Base-by-base conservation (phyloP, 2,797 vertebrate genomes). In the Distichodus sexfasciatus region DNA sequence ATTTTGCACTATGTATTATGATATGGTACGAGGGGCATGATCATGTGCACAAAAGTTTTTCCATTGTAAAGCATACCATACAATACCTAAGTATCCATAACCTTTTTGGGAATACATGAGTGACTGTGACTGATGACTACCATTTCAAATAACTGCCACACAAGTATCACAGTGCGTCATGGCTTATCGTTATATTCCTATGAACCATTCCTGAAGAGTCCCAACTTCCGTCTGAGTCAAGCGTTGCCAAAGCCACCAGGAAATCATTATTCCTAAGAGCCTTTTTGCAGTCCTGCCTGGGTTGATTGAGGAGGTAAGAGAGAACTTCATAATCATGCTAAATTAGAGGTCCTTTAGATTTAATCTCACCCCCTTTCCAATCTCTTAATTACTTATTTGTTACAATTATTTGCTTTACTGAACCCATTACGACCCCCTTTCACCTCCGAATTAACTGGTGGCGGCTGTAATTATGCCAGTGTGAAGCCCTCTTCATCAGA, bases 351-450 rank as follows among this genome's bases (percentile, higher is more conserved):
- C 85, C 88, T 89, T 88, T 88, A 86, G 85, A 87, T 89, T 87
- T 82, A 82, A 86, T 86, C 85, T 72, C 75, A 82, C 81, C 80
- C n/a, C 81, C 76, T 84, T 79, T 88, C 82, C 80, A 80, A 83
- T 77, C 77, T 76, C 85, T 87, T 91, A 90, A 91, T 87, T 85
- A 87, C 88, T 88, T 86, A 90, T 91, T 90, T 91, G 90, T 91
- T 86, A 78, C 88, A 90, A 90, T 90, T 87, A 91, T 89, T 90
- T 90, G 89, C 88, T 89, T 90, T 88, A 86, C 86, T 86, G 86
- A 87, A 85, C 85, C 84, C 83, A 88, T 91, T 89, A 91, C 83
- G 82, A 80, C 69, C 71, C 40, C 0, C 72, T 74, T 76, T 76
- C 87, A 86, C 88, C 88, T 87, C 81, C 53, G 75, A 84, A 75